A percentile compares a stretch with the other conserved stretches of the same genome.
Conservation (phyloP, 2,888 invertebrate genomes). For the Drosophila helvetica region DNA sequence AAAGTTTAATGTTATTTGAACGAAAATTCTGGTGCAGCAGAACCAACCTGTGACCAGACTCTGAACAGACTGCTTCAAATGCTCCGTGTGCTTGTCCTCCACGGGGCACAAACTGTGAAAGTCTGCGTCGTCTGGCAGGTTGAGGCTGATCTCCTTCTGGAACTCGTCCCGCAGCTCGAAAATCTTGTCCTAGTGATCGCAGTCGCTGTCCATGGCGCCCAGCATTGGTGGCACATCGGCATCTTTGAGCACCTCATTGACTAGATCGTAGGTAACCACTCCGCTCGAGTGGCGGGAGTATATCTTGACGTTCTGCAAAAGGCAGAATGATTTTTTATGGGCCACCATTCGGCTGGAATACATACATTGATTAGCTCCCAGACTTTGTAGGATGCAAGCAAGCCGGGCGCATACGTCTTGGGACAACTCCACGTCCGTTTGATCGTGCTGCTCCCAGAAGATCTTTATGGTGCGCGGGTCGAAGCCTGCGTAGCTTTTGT, state of each 20-base stretch:
- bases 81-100: conserved; percentile 76
- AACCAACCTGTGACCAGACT: conserved; percentile 75
- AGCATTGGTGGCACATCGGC: conserved; percentile 82
- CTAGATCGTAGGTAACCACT: conserved; percentile 81
- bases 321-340: neutral
- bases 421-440: conserved; percentile 81
- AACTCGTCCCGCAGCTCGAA: conserved; percentile 83
- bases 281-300: conserved; percentile 83
- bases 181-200: conserved; percentile 82
- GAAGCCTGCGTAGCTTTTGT: conserved; percentile 81
- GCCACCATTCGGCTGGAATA: neutral
- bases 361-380: conserved; percentile 83
- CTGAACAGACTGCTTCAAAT: conserved; percentile 75
- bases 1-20: neutral
- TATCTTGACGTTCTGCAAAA: conserved; percentile 81
- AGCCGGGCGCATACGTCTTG: conserved; percentile 81
- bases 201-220: conserved; percentile 82
- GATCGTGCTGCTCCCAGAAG: conserved; percentile 84
- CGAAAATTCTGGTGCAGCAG: neutral
- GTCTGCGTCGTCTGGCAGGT: conserved; percentile 66
- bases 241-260: conserved; percentile 83
- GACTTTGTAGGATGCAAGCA: conserved; percentile 82
- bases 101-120: conserved; percentile 76
- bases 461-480: conserved; percentile 82
- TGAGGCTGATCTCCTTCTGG: conserved; percentile 75